Base-by-base conservation (phyloP, 1,140 invertebrate genomes). In the Formica selysi region DNA sequence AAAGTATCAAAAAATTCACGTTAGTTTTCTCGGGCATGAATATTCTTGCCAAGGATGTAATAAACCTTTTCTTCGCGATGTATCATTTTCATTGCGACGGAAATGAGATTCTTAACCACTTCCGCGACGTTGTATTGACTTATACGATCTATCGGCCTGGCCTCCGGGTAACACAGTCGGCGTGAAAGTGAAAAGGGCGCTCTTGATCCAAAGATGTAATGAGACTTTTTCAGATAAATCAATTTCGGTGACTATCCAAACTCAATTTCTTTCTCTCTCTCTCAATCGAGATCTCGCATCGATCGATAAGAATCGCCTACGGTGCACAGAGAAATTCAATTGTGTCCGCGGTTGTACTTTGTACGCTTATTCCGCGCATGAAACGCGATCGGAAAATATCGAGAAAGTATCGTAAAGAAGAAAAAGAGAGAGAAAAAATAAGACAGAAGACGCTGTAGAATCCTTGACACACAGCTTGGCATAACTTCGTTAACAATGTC, bases 151-250 rank as follows among this genome's bases (percentile, higher is more conserved):
- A 38, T 32, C 22, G 61, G n/a, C 4, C 48, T 19, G 48, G 48
- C 11, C 73, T 5, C 61, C 62, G 54, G 10, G 36, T 29, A 65
- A 70, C 76, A 85, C 85, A 71, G 70, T 86, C 85, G 79, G n/a
- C 62, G 90, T 89, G 90, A 92, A 91, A 93, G 91, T 91, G 85
- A 76, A 87, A 89, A 91, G 86, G 79, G 79, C 73, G 88, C 41
- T 65, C 32, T 44, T 44, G 32, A 73, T 13, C 26, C 73, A 44
- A 19, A 29, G 85, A 22, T 38, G 51, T 68, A 62, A 79, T 62
- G 29, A 89, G 57, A 73, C 79, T 83, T 83, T 83, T 26, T 54
- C 54, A 16, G 16, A 61, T 73, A 81, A 70, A 81, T 81, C 79
- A 73, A 26, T 32, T 22, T 13, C 61, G 59, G 51, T 74, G 76